Evolutionary conservation across 2,113 vertebrate species (phyloP).

Genomic region (Colaptes auratus): DNA sequence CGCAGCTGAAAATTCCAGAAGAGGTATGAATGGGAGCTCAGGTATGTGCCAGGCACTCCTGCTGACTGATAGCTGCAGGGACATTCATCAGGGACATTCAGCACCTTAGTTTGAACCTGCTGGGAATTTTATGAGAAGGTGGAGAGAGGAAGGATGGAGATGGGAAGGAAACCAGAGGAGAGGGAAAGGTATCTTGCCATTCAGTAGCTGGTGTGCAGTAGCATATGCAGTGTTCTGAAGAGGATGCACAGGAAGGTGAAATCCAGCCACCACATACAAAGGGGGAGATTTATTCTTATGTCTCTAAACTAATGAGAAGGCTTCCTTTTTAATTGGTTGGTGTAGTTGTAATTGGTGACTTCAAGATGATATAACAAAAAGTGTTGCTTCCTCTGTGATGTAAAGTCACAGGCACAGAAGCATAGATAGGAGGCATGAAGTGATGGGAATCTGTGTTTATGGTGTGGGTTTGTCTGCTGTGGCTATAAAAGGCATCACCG

Average conservation of each 20-base stretch:
- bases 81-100: background rate
- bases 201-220: background rate
- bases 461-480: background rate
- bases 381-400: background rate
- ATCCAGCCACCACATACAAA: background rate
- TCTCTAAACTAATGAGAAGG: background rate
- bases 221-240: fast-evolving
- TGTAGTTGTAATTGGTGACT: background rate
- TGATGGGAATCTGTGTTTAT: background rate
- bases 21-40: fast-evolving
- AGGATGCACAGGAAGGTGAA: background rate
- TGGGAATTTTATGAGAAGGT: background rate
- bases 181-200: background rate
- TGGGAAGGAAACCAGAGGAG: background rate
- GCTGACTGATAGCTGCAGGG: too few species aligned
- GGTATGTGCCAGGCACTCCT: fast-evolving
- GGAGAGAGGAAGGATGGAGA: background rate
- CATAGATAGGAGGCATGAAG: background rate
- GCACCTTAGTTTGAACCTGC: background rate
- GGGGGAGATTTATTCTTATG: background rate
- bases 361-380: background rate
- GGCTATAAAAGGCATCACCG: background rate
- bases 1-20: background rate
- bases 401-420: too few species aligned
- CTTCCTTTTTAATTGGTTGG: background rate